These are phyloP conservation scores for Pipa parva DNA, from an alignment of 2,113 vertebrate genomes.

Conservation along the genomic window DNA sequence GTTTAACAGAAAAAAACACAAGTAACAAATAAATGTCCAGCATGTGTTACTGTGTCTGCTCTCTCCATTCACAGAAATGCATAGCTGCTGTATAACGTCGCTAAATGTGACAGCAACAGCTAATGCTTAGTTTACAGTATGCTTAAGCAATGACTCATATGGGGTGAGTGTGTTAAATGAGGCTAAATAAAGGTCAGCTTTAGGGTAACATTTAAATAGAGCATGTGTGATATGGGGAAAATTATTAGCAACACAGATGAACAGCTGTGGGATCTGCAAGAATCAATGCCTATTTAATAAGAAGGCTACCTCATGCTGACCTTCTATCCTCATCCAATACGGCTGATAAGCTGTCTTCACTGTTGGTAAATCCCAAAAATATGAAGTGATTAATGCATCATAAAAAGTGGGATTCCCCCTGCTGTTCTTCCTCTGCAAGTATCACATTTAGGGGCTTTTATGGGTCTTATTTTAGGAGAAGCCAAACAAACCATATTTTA, in stretches of 20 bases:
- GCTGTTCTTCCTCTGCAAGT: too few species aligned
- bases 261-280: background rate
- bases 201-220: background rate
- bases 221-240: background rate
- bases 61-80: background rate
- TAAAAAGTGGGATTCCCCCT: too few species aligned
- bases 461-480: too few species aligned
- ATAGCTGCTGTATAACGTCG: background rate
- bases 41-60: background rate
- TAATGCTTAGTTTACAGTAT: slow-evolving; percentile 1
- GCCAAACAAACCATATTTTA: too few species aligned
- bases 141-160: background rate
- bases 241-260: background rate
- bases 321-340: background rate
- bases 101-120: slow-evolving; percentile 2
- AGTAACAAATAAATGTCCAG: background rate
- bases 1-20: background rate
- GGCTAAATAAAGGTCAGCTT: slow-evolving; percentile 2
- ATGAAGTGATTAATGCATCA: too few species aligned
- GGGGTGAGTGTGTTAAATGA: background rate
- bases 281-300: background rate
- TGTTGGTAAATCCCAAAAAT: too few species aligned
- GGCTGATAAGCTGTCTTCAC: background rate
- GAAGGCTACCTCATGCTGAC: background rate
- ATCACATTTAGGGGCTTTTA: too few species aligned